These are phyloP conservation scores for Silurus meridionalis DNA, from an alignment of 2,113 vertebrate species.

Conservation along the genomic window DNA sequence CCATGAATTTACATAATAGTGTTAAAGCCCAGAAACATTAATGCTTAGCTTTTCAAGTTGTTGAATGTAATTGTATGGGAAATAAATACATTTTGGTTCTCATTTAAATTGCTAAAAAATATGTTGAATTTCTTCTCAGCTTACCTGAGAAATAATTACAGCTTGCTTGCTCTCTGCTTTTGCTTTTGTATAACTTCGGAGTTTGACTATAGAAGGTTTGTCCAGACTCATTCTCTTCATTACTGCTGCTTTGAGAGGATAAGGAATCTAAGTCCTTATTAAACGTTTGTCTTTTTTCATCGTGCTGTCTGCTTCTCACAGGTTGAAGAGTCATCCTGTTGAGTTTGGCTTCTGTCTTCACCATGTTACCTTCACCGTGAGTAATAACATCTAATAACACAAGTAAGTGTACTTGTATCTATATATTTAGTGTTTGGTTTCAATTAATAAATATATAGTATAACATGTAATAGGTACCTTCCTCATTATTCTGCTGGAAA, in stretches of 20 bases:
- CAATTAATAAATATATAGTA: neutral
- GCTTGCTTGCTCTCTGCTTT: constrained; percentile 48
- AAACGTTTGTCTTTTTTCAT: constrained; percentile 48
- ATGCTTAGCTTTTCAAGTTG: neutral
- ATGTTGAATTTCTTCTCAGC: neutral
- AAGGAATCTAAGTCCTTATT: constrained; percentile 61
- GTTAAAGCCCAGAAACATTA: neutral
- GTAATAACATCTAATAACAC: neutral
- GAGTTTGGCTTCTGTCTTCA: constrained; percentile 27
- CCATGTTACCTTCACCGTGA: constrained; percentile 14
- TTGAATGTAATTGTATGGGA: neutral
- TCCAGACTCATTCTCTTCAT: constrained; percentile 57
- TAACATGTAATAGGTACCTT: constrained; percentile 61
- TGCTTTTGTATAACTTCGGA: constrained; percentile 21
- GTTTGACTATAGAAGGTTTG: constrained; percentile 51
- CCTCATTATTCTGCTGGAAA: constrained; percentile 71
- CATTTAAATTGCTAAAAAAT: neutral
- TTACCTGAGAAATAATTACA: constrained; percentile 75
- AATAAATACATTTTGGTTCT: neutral
- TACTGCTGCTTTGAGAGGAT: constrained; percentile 74
- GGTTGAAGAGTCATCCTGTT: constrained; percentile 28
- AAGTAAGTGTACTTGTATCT: neutral
- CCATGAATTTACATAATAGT: constrained; percentile 56
- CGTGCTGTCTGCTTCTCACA: constrained; percentile 47
- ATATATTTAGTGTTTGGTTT: neutral